Base-by-base conservation (phyloP, 2,113 vertebrate species). In the Eretmochelys imbricata region DNA sequence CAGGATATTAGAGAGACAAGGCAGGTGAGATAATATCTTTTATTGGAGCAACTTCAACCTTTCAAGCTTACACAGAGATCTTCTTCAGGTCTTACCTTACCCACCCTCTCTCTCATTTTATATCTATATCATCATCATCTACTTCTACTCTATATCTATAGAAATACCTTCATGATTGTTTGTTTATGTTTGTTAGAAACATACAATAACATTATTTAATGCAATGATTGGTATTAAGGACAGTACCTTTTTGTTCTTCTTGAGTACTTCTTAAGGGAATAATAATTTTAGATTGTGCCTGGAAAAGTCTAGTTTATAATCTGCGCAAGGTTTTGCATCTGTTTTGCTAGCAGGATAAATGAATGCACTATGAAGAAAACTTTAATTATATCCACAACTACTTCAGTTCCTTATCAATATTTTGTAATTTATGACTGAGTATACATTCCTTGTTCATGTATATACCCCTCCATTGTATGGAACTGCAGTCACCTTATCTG, bases 131-230 rank as follows among this genome's bases (percentile, higher is more conserved):
- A 31, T 62, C 59, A 35, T 7, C 29, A 31, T 31, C 12, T 62
- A 35, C 29, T 62, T 62, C 59, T 62, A 35, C 29, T 6, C 55
- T 31, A 29, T 59, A 59, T 22, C 14, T 19, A 55, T 59, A 29
- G 85, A 96, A 76, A 2, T 6, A 55, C 8, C 10, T 31, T 2
- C 9, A 31, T 55, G 3, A 31, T 62, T 62, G 59, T 62, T 62
- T 62, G 22, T 92, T 92, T 96, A 78, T 85, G 38, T 76, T 95
- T 79, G 8, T 75, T 93, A 65, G 5, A 19, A 91, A 65, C 25
- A 85, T 91, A 75, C 25, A 82, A 20, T 51, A 38, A 13, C 65
- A 59, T 82, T 79, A 65, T 89, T 31, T 50, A 80, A 20, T 50
- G 82, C 8, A 72, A 10, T 53, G 84, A 80, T 82, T 90, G 53